phyloP scores from a whole-genome alignment of 2,113 vertebrate species.

The Rhinopomastus cyanomelas region DNA sequence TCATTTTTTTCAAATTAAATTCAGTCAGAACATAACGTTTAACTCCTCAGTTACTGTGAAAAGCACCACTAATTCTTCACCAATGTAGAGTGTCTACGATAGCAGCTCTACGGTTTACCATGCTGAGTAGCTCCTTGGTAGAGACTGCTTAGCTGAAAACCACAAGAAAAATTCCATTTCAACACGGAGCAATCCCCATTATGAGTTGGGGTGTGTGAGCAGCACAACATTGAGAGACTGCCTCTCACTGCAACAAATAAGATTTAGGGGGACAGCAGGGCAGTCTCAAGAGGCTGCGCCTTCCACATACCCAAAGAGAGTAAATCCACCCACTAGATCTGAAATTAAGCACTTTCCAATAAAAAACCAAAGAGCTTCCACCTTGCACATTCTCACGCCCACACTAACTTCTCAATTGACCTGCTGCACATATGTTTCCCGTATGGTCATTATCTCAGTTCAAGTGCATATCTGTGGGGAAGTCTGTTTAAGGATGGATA shows the following conservation, averaged over 20 bases:
- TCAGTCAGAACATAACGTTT: background rate
- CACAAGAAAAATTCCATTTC: background rate
- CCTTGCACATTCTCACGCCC: background rate
- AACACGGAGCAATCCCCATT: background rate
- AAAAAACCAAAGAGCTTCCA: background rate
- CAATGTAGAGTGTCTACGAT: background rate
- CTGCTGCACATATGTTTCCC: background rate
- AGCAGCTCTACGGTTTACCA: background rate
- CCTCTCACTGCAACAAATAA: background rate
- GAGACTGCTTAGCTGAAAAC: background rate
- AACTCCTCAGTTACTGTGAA: background rate
- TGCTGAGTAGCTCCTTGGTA: background rate
- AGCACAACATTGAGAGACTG: background rate
- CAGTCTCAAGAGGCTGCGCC: background rate
- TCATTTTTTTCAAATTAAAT: background rate
- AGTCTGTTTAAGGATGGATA: background rate
- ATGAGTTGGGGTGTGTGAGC: background rate
- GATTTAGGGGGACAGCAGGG: background rate
- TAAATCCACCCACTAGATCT: background rate
- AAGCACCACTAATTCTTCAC: background rate
- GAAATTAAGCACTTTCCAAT: background rate
- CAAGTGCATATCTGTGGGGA: background rate
- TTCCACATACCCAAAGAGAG: background rate
- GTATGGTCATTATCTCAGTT: background rate
- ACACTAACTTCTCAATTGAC: background rate